phyloP scores from a whole-genome alignment of 2,888 invertebrate species.

The Acleris cristana region DNA sequence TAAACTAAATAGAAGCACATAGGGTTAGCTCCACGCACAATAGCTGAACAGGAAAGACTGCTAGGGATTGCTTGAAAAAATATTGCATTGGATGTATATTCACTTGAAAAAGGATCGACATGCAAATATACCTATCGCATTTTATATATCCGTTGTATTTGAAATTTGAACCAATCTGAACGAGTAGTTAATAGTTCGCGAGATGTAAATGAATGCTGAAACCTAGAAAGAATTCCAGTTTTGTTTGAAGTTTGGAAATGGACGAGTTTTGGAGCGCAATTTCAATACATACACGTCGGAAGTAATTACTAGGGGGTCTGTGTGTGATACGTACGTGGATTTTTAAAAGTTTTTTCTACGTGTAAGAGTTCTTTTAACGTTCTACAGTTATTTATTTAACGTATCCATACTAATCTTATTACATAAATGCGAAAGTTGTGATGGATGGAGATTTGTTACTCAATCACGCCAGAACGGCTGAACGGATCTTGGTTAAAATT shows the following conservation, averaged over 20 bases:
- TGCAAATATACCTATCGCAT: background rate
- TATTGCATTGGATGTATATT: too few species aligned
- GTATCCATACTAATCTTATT: too few species aligned
- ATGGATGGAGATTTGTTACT: too few species aligned
- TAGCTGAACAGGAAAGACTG: too few species aligned
- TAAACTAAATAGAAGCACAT: too few species aligned
- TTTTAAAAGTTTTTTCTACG: background rate
- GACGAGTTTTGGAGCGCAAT: background rate
- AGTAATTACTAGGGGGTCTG: slow-evolving; percentile 1
- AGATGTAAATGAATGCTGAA: background rate
- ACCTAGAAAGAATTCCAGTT: background rate
- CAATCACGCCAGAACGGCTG: too few species aligned
- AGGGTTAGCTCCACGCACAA: too few species aligned
- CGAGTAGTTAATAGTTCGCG: background rate
- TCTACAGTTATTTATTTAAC: too few species aligned
- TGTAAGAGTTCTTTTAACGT: background rate
- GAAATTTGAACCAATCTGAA: background rate
- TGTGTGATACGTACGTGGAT: slow-evolving; percentile 1
- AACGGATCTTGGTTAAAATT: too few species aligned
- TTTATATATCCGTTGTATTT: background rate
- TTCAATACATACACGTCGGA: background rate
- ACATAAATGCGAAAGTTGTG: too few species aligned
- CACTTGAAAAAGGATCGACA: background rate
- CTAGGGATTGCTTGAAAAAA: too few species aligned
- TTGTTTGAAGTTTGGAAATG: background rate